Conservation (phyloP, 2,888 invertebrate genomes). For the Cheilosia pagana region DNA sequence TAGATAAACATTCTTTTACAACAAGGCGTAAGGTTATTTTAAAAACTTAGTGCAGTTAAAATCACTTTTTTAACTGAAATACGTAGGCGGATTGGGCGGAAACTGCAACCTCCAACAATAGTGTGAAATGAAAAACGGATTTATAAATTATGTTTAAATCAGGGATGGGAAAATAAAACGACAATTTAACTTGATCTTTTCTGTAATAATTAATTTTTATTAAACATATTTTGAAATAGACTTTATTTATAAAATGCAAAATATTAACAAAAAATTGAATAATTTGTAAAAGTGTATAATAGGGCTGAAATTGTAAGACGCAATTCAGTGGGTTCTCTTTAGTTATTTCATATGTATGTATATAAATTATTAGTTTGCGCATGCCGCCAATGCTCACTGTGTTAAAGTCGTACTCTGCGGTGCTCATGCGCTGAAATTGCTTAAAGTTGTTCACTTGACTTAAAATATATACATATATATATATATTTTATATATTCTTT, state of each 20-base stretch:
- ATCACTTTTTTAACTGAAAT: no score
- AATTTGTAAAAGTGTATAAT: constrained; percentile 75
- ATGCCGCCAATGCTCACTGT: constrained; percentile 45
- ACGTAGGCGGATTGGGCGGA: no score
- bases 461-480: constrained; percentile 71
- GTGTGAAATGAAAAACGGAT: no score
- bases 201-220: constrained; percentile 73
- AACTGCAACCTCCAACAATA: no score
- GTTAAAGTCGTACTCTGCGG: constrained; percentile 39
- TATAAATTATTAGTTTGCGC: constrained; percentile 68
- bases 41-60: no score
- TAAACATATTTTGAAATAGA: constrained; percentile 75
- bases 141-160: no score
- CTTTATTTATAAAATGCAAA: constrained; percentile 75
- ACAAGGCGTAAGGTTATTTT: no score
- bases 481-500: constrained; percentile 62
- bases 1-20: no score
- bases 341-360: constrained; percentile 66
- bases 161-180: no score
- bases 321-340: constrained; percentile 74
- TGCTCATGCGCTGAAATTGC: constrained; percentile 71
- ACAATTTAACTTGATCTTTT: constrained; percentile 21
- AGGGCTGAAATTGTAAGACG: constrained; percentile 75
- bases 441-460: constrained; percentile 61
- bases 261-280: constrained; percentile 73